A percentile compares a stretch with the other conserved stretches of the same genome.
Evolutionary conservation across 2,888 invertebrate genomes (phyloP).

Genomic region (Neoaliturus tenellus): DNA sequence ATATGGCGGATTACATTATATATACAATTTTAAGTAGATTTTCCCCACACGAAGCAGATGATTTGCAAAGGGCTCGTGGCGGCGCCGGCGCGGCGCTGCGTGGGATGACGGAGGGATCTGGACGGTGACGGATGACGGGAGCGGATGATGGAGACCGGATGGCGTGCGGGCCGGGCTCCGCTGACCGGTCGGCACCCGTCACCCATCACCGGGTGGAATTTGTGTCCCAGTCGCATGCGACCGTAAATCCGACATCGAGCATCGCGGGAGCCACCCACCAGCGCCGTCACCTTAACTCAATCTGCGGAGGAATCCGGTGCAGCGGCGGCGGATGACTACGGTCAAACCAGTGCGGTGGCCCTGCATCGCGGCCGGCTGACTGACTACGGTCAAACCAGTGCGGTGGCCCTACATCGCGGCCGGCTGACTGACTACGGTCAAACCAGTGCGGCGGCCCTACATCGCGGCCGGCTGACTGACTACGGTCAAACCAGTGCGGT

Average conservation of each 20-base stretch:
- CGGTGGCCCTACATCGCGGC: no score
- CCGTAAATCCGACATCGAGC: neutral
- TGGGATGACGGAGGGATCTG: neutral
- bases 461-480: no score
- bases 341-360: neutral
- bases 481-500: no score
- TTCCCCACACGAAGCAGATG: no score
- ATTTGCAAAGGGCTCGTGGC: neutral
- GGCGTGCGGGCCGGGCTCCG: neutral
- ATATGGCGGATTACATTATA: no score
- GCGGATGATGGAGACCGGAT: no score
- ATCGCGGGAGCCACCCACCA: slow-evolving; percentile 2
- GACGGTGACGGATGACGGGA: neutral
- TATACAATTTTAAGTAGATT: no score
- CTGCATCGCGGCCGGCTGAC: neutral
- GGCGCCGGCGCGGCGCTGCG: neutral
- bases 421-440: no score
- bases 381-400: no score
- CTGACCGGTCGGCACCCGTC: no score
- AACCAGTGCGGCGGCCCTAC: no score
- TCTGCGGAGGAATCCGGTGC: neutral
- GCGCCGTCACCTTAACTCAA: slow-evolving; percentile 20
- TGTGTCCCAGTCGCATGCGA: neutral
- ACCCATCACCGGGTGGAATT: neutral
- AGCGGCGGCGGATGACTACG: slow-evolving; percentile 26